Evolutionary conservation across 2,797 vertebrate species (phyloP).

Genomic region (Chelon auratus): DNA sequence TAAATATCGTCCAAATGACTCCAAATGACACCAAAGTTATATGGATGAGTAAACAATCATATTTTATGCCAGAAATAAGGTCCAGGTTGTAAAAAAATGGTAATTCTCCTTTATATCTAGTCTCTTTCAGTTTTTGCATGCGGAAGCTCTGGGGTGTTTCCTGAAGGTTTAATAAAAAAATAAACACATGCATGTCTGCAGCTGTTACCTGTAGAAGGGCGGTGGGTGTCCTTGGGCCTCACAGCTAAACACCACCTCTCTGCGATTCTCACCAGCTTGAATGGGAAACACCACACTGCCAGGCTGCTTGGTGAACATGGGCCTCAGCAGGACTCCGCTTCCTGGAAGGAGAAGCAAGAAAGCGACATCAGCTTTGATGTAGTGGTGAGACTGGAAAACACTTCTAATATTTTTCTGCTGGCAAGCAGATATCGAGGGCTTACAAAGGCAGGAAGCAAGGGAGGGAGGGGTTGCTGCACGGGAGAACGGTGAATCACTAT

Average conservation of each 20-base stretch:
- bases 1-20: too few relatives aligned
- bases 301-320: slow-evolving; percentile 92
- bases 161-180: slow-evolving; percentile 8
- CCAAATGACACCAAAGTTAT: too few relatives aligned
- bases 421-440: slow-evolving; percentile 17
- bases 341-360: slow-evolving; percentile 80
- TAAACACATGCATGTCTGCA: slow-evolving; percentile 21
- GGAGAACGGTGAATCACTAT: slow-evolving; percentile 16
- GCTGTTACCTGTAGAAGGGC: slow-evolving; percentile 89
- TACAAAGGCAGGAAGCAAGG: slow-evolving; percentile 9
- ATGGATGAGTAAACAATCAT: too few relatives aligned
- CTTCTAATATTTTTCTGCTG: slow-evolving; percentile 11
- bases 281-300: slow-evolving; percentile 91
- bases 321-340: slow-evolving; percentile 86
- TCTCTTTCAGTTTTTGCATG: slow-evolving; percentile 20
- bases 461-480: neutral
- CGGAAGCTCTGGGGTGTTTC: slow-evolving; percentile 18
- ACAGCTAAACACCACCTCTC: slow-evolving; percentile 92
- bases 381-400: slow-evolving; percentile 30
- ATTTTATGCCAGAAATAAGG: too few relatives aligned
- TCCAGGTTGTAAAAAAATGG: too few relatives aligned
- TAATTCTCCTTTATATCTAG: slow-evolving; percentile 1
- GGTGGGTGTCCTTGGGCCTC: slow-evolving; percentile 92
- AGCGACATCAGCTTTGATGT: slow-evolving; percentile 53
- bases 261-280: slow-evolving; percentile 87